A percentile compares a stretch with the other conserved stretches of the same genome.
phyloP scores from a whole-genome alignment of 1,140 invertebrate species.

The Atta texana region DNA sequence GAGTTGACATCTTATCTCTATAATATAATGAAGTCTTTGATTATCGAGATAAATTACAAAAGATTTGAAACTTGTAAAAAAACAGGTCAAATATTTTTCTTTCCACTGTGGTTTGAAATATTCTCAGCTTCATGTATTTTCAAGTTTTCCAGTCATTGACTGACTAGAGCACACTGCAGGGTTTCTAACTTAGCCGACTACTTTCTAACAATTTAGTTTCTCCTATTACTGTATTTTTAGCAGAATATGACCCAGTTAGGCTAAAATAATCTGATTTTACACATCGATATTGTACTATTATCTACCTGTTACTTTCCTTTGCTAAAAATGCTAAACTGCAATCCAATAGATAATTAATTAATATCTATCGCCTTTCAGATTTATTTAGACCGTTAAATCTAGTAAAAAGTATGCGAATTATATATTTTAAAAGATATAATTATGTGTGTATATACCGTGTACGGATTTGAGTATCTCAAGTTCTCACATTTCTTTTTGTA shows the following conservation, averaged over 20 bases:
- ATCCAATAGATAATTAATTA: not conserved
- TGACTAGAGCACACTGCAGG: slow-evolving; percentile 32
- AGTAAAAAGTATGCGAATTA: not conserved
- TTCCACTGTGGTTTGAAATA: not conserved
- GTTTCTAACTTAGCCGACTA: slow-evolving; percentile 58
- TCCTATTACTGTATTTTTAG: slow-evolving; percentile 30
- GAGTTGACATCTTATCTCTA: too few species aligned
- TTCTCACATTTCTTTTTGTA: not conserved
- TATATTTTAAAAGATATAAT: not conserved
- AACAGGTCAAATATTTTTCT: not conserved
- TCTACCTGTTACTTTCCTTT: not conserved
- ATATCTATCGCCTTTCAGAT: not conserved
- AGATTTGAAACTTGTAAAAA: not conserved
- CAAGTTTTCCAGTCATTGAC: slow-evolving; percentile 47
- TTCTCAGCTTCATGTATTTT: not conserved
- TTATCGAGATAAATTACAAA: not conserved
- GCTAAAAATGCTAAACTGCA: not conserved
- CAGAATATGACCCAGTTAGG: not conserved
- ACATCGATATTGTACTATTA: not conserved
- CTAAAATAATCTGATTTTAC: not conserved
- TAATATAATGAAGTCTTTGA: not conserved
- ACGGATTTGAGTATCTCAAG: not conserved
- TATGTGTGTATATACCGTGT: too few species aligned
- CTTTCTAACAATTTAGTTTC: slow-evolving; percentile 64
- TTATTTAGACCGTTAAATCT: not conserved